Evolutionary conservation across 2,888 invertebrate species (phyloP), one percentile per base, ranked within the genome.

Genomic region (Cryptus armator): DNA sequence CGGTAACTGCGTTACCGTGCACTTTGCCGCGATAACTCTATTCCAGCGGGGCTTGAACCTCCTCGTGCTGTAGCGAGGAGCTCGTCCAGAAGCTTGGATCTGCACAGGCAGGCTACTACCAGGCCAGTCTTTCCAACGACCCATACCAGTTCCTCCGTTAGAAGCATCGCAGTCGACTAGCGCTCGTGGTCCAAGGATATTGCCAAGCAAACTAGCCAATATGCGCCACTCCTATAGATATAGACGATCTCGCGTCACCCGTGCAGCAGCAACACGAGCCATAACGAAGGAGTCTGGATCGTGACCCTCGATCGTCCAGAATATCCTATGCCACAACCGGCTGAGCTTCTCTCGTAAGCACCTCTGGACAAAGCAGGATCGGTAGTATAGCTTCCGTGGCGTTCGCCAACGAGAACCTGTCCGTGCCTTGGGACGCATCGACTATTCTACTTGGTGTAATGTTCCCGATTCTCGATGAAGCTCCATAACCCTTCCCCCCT

Each of bases 1-100:
- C 90, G 91, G 90, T 93, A 93, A 93, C 92, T 90, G 89, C 89
- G 91, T 93, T 93, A 93, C 91, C 91, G 90, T 92, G 93, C 93
- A 93, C 93, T 93, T 93, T 92, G 90, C 92, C 90, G 88, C 90
- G 91, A 91, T 93, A 92, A 93, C 92, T 92, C 91, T 88, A 90
- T 93, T 92, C 89, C 89, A 88, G 70, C 74, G 86, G 77, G 74
- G 81, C 78, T 78, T 80, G 81, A 81, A 84, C 79, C 83, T 48
- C 77, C 70, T 59, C 77, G 67, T 81, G 48, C 67, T 56, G 46
- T 59, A 80, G 79, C 70, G 68, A 14, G 81, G 64, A 77, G 76
- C 67, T 85, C 75, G 84, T 81, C 78, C 82, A 80, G 82, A 80
- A 84, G 78, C 83, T 67, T 79, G 78, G 84, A 86, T 86, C 81